Evolutionary conservation across 2,797 vertebrate genomes (phyloP).

Genomic region (Syngnathus rostellatus): DNA sequence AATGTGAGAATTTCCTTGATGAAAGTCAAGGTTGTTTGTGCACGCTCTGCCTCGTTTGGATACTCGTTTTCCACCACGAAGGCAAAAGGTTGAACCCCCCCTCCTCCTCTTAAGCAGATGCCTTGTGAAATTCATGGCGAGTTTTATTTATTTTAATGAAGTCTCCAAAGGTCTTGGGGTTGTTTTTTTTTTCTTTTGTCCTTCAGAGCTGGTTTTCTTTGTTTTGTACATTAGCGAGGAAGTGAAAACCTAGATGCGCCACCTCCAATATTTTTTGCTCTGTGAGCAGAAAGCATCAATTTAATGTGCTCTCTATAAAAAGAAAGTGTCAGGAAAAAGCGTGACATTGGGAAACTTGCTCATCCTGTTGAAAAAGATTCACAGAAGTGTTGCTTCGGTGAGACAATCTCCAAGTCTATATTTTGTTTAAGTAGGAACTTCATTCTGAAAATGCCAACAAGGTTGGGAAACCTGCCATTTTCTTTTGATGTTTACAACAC

Average conservation of each 20-base stretch:
- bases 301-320: slow-evolving; percentile 54
- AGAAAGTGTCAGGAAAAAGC: slow-evolving; percentile 20
- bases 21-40: slow-evolving; percentile 78
- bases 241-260: slow-evolving; percentile 44
- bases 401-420: neutral
- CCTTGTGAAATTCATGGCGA: slow-evolving; percentile 40
- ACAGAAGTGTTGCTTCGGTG: slow-evolving; percentile 4
- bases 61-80: slow-evolving; percentile 69
- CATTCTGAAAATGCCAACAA: slow-evolving; percentile 69
- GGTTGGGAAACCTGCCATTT: slow-evolving; percentile 65
- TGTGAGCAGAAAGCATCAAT: slow-evolving; percentile 38
- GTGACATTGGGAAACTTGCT: slow-evolving; percentile 13
- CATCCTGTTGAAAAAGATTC: neutral
- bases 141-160: slow-evolving; percentile 53
- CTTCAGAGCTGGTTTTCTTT: slow-evolving; percentile 56
- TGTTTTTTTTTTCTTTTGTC: slow-evolving; percentile 48
- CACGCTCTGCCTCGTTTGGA: slow-evolving; percentile 64
- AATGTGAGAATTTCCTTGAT: slow-evolving; percentile 77
- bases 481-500: slow-evolving; percentile 75
- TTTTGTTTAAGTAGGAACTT: slow-evolving; percentile 53
- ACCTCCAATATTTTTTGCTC: slow-evolving; percentile 9
- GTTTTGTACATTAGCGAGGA: slow-evolving; percentile 47
- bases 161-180: slow-evolving; percentile 60
- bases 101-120: slow-evolving; percentile 52
- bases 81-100: slow-evolving; percentile 69